A percentile compares a stretch with the other conserved stretches of the same genome.
phyloP scores from a whole-genome alignment of 2,113 vertebrate species.

The Triplophysa dalaica region DNA sequence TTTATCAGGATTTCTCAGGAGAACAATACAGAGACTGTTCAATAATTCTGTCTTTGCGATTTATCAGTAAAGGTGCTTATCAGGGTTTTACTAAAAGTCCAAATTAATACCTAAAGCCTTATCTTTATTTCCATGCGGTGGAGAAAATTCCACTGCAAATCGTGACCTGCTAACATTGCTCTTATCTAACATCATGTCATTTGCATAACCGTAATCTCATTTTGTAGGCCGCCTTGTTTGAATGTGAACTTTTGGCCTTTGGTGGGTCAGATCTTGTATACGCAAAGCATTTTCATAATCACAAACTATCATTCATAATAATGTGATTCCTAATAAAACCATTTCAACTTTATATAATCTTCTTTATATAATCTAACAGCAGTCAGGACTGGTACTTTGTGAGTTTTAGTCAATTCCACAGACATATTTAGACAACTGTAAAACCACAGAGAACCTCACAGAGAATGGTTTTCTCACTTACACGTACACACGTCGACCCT shows the following conservation, averaged over 20 bases:
- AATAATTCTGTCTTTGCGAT: not conserved
- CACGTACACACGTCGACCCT: not conserved
- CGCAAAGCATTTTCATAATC: not conserved
- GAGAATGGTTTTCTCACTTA: not conserved
- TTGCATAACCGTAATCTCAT: conserved; percentile 17
- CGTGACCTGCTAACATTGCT: conserved; percentile 18
- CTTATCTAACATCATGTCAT: conserved; percentile 20
- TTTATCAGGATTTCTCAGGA: conserved; percentile 23
- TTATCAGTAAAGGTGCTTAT: conserved; percentile 24
- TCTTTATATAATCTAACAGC: not conserved
- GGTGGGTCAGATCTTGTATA: conserved; percentile 18
- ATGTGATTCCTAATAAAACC: not conserved
- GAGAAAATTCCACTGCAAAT: conserved; percentile 9
- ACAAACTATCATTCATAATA: not conserved
- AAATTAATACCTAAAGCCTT: conserved; percentile 23
- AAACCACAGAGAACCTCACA: not conserved
- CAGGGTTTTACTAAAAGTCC: not conserved
- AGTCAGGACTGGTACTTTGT: no score
- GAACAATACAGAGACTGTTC: conserved; percentile 6
- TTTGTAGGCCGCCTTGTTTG: conserved; percentile 10
- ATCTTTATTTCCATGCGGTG: conserved; percentile 17
- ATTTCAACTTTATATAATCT: not conserved
- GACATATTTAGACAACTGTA: not conserved
- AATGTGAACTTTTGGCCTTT: conserved; percentile 19
- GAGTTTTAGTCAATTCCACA: no score